phyloP scores from a whole-genome alignment of 2,888 invertebrate species.

The Pseudococcus jackbeardsleyi region DNA sequence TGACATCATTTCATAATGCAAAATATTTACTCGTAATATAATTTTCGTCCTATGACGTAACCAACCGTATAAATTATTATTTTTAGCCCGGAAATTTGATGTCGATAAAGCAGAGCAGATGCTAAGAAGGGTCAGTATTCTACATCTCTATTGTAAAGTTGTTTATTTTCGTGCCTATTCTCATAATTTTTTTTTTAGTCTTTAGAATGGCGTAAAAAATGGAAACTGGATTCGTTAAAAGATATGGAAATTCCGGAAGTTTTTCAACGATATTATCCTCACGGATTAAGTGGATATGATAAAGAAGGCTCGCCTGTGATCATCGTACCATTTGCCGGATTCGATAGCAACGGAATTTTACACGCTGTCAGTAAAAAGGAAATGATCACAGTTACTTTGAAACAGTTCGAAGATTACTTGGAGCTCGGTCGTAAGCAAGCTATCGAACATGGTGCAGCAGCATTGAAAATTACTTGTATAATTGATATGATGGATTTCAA shows the following conservation, averaged over 20 bases:
- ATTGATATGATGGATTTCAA: slow-evolving; percentile 86
- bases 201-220: slow-evolving; percentile 80
- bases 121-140: slow-evolving; percentile 73
- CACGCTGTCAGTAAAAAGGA: slow-evolving; percentile 81
- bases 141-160: neutral
- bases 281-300: slow-evolving; percentile 85
- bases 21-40: slow-evolving; percentile 63
- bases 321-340: slow-evolving; percentile 83
- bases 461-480: slow-evolving; percentile 78
- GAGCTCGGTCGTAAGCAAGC: slow-evolving; percentile 76
- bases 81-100: slow-evolving; percentile 89
- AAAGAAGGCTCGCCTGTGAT: slow-evolving; percentile 89
- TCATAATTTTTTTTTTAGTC: slow-evolving; percentile 73
- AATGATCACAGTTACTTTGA: slow-evolving; percentile 77
- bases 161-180: neutral
- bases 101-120: slow-evolving; percentile 90
- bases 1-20: slow-evolving; percentile 59
- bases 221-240: slow-evolving; percentile 80
- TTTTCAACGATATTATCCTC: slow-evolving; percentile 80
- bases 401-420: slow-evolving; percentile 71
- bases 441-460: slow-evolving; percentile 75
- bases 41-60: slow-evolving; percentile 15
- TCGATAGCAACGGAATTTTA: slow-evolving; percentile 86
- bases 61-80: slow-evolving; percentile 64
- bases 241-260: slow-evolving; percentile 81